phyloP scores from a whole-genome alignment of 2,888 invertebrate genomes.

The Limnephilus lunatus region DNA sequence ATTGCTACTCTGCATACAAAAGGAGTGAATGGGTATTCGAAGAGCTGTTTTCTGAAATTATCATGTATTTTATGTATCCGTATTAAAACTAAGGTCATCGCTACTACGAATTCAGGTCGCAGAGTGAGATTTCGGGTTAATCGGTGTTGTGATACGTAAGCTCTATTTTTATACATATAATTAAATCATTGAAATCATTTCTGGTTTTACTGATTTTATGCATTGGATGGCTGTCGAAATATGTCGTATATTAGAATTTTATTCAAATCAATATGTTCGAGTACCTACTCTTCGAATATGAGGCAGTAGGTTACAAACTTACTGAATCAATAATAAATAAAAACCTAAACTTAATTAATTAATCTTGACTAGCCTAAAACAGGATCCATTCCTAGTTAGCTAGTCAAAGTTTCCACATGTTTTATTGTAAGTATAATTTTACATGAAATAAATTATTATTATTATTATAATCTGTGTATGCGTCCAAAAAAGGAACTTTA shows the following conservation, averaged over 20 bases:
- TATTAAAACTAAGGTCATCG: constrained; percentile 37
- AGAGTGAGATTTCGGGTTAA: neutral
- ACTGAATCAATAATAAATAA: no score
- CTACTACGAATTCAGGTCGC: constrained; percentile 34
- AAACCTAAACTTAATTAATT: no score
- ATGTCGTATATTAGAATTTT: neutral
- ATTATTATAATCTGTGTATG: neutral
- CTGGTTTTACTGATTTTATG: neutral
- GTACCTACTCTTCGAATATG: neutral
- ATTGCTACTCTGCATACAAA: constrained; percentile 30
- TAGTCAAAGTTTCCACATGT: no score
- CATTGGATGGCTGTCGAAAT: neutral
- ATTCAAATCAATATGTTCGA: neutral
- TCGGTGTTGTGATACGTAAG: neutral
- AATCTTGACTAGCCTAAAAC: no score
- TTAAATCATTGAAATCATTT: neutral
- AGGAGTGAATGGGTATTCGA: constrained; percentile 40
- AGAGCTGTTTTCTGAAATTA: constrained; percentile 44
- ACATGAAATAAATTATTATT: no score
- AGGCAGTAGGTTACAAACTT: neutral
- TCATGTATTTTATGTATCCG: constrained; percentile 49
- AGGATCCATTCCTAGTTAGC: no score
- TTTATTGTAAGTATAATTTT: no score
- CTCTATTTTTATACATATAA: neutral
- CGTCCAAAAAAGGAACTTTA: neutral